Evolutionary conservation across 1,140 invertebrate genomes (phyloP).

Genomic region (Drosophila mauritiana): DNA sequence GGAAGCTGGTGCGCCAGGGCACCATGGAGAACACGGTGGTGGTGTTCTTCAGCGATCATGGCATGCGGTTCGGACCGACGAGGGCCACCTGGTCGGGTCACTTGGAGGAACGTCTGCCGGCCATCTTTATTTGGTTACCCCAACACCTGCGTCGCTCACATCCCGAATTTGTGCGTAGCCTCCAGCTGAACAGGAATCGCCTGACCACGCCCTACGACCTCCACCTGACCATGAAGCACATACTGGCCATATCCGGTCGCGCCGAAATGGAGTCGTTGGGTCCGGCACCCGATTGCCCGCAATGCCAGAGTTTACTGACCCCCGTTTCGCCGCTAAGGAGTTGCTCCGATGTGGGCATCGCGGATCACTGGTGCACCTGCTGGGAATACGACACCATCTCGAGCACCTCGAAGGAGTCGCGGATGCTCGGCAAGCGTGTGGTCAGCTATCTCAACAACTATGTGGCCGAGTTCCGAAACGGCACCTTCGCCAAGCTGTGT

Average conservation of each 20-base stretch:
- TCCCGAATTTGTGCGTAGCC: constrained; percentile 87
- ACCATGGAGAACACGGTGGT: constrained; percentile 89
- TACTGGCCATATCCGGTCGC: constrained; percentile 84
- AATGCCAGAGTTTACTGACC: constrained; percentile 89
- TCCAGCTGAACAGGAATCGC: constrained; percentile 89
- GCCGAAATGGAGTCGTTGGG: constrained; percentile 76
- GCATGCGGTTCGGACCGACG: constrained; percentile 93
- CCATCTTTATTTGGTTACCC: constrained; percentile 92
- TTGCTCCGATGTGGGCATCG: constrained; percentile 89
- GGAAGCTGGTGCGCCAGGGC: constrained; percentile 86
- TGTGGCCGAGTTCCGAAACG: constrained; percentile 65
- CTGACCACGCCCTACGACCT: constrained; percentile 94
- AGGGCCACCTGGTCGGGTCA: constrained; percentile 89
- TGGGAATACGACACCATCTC: constrained; percentile 85
- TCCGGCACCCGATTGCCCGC: constrained; percentile 85
- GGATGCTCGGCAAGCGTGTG: constrained; percentile 85
- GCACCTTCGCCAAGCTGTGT: constrained; percentile 61
- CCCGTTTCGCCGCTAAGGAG: constrained; percentile 88
- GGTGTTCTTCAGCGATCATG: constrained; percentile 96
- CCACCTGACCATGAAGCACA: constrained; percentile 88
- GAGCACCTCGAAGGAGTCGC: constrained; percentile 83
- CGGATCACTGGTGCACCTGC: constrained; percentile 92
- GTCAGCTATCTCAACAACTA: constrained; percentile 85
- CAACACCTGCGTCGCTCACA: constrained; percentile 88
- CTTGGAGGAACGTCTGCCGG: constrained; percentile 95